A percentile compares a stretch with the other conserved stretches of the same genome.
Conservation (phyloP, 2,113 vertebrate species). For the Coregonus clupeaformis region DNA sequence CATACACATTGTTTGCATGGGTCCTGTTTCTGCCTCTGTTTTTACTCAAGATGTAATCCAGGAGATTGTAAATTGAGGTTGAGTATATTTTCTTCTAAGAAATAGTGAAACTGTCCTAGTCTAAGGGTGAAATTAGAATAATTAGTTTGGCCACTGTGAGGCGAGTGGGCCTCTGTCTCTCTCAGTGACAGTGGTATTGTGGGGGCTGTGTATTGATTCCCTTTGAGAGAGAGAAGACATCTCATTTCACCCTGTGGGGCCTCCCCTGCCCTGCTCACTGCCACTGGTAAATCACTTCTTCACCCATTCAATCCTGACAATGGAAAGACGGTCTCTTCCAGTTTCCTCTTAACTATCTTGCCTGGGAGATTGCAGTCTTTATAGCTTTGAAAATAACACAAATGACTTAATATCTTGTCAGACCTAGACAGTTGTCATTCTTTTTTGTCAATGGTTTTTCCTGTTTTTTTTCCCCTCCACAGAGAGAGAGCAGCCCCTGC, state of each 20-base stretch:
- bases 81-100: conserved; percentile 26
- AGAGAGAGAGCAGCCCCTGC: conserved; percentile 44
- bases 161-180: conserved; percentile 38
- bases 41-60: background rate
- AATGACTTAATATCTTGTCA: background rate
- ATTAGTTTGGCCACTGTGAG: conserved; percentile 1
- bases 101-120: background rate
- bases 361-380: conserved; percentile 52
- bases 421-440: background rate
- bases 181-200: conserved; percentile 35
- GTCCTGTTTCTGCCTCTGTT: background rate
- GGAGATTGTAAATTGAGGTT: conserved; percentile 12
- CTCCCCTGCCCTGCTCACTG: conserved; percentile 33
- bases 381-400: conserved; percentile 25
- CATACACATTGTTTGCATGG: background rate
- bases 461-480: conserved; percentile 33
- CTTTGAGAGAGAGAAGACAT: conserved; percentile 42
- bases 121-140: too few relatives aligned
- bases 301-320: conserved; percentile 55
- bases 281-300: conserved; percentile 56
- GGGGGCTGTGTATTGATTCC: conserved; percentile 49
- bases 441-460: conserved; percentile 2
- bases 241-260: conserved; percentile 50
- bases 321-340: conserved; percentile 35
- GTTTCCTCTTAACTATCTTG: conserved; percentile 46